Conservation (phyloP, 2,113 vertebrate genomes). For the Eulemur macaco region DNA sequence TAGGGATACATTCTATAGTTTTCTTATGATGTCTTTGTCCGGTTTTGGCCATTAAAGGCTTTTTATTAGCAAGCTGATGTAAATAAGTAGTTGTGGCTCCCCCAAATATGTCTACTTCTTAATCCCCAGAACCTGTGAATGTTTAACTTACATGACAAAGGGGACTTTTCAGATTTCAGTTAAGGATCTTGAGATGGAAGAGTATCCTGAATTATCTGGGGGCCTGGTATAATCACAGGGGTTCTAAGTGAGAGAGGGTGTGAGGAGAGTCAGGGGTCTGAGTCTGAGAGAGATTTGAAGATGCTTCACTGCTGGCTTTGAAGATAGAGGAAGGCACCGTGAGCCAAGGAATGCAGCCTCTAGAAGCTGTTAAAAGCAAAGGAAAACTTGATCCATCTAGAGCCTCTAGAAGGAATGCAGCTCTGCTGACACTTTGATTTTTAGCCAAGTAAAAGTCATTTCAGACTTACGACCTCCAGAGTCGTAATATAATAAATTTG, state of each 20-base stretch:
- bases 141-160: neutral
- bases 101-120: neutral
- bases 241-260: neutral
- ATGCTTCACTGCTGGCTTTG: neutral
- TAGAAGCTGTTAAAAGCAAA: neutral
- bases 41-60: neutral
- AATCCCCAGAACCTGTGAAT: neutral
- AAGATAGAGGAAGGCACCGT: neutral
- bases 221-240: neutral
- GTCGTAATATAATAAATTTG: neutral
- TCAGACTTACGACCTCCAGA: neutral
- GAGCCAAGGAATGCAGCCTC: neutral
- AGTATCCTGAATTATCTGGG: neutral
- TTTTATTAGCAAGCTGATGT: neutral
- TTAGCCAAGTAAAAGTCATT: neutral
- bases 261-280: neutral
- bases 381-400: neutral
- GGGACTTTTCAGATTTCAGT: neutral
- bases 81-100: neutral
- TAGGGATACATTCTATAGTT: neutral
- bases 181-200: neutral
- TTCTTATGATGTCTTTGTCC: neutral
- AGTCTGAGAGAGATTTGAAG: neutral
- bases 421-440: neutral
- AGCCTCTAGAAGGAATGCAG: neutral